Base-by-base conservation (phyloP, 2,113 vertebrate genomes). In the Chionodraco myersi region DNA sequence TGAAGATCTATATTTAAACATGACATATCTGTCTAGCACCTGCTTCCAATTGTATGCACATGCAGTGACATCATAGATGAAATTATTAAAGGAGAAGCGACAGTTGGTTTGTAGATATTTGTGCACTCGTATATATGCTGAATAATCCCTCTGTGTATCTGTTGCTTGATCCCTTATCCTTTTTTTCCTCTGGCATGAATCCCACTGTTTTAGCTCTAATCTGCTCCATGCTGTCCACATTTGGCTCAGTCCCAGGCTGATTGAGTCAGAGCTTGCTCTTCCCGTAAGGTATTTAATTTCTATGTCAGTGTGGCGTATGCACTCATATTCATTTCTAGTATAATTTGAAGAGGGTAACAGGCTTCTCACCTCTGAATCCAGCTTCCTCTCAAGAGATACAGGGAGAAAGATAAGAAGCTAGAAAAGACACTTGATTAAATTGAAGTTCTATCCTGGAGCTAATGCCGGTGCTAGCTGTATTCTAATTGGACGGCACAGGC, bases 81-180 rank as follows among this genome's bases (percentile, higher is more conserved):
- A 75, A 75, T 83, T 88, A 90, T 89, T 80, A 88, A 88, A 87
- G 64, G 88, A 80, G 85, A 80, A 85, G 82, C 76, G 87, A 89
- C 91, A 89, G 87, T 89, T 90, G 88, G 90, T 90, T 88, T 84
- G 88, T 84, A 81, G 88, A 79, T 89, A 88, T 91, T 87, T 89
- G 82, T 85, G 79, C 79, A 30, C 86, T 88, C 10, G 71, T 86
- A 82, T 86, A 82, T 75, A 77, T 85, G 85, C 67, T 79, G 72
- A 82, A 75, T 88, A 90, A 85, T 89, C 78, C 87, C 62, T 79
- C 68, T 61, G 77, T 83, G 57, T 91, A 84, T 88, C 77, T 79
- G 80, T 85, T 84, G 87, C 87, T 90, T 79, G 83, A 82, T 75
- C 88, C 53, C 52, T 89, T 75, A 83, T 86, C 82, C 72, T 80